These are phyloP conservation scores for Chaetophractus vellerosus DNA, from an alignment of 2,797 vertebrate species.

Conservation along the genomic window DNA sequence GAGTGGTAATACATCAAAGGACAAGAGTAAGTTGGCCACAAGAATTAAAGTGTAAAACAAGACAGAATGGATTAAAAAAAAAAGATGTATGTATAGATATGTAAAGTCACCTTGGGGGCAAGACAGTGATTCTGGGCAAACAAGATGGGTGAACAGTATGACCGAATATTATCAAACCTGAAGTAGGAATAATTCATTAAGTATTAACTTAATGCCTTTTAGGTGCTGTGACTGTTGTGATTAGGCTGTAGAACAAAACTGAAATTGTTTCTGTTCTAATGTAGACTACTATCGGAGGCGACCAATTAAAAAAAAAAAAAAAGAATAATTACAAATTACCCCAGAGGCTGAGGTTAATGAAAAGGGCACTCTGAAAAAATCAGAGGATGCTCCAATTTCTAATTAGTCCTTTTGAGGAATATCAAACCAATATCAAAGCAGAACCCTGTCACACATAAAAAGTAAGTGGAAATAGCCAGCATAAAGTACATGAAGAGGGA, in stretches of 20 bases:
- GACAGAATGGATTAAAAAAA: background rate
- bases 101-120: background rate
- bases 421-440: background rate
- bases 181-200: background rate
- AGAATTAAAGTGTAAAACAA: background rate
- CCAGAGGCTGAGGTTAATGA: background rate
- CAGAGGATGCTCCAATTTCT: background rate
- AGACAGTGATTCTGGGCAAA: background rate
- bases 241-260: background rate
- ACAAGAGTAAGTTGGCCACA: background rate
- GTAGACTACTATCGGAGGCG: background rate
- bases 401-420: background rate
- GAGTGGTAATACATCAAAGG: background rate
- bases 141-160: background rate
- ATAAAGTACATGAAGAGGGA: background rate
- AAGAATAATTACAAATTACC: background rate
- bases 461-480: background rate
- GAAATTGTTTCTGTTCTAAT: background rate
- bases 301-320: constrained; percentile 17
- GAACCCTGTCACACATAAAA: background rate
- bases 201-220: background rate
- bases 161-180: background rate
- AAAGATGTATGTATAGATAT: background rate
- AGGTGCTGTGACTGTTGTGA: background rate
- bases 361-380: background rate